A percentile compares a stretch with the other conserved stretches of the same genome.
phyloP scores from a whole-genome alignment of 2,888 invertebrate genomes.

The Polyommatus icarus region DNA sequence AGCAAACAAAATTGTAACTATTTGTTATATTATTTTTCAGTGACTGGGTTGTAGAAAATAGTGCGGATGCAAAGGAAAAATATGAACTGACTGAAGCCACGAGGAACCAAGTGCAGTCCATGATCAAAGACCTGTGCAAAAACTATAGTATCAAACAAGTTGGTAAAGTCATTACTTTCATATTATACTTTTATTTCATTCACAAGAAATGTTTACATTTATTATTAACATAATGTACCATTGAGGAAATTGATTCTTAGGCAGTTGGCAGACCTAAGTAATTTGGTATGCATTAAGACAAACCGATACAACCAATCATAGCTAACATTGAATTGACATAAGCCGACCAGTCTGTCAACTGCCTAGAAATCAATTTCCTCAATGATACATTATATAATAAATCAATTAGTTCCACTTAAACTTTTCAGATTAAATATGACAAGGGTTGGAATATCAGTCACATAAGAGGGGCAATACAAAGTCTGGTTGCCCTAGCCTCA shows the following conservation, averaged over 20 bases:
- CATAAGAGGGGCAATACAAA: constrained; percentile 93
- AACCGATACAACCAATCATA: too few species aligned
- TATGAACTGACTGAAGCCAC: constrained; percentile 83
- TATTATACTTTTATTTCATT: constrained; percentile 26
- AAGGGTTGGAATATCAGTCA: constrained; percentile 94
- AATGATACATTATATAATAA: background rate
- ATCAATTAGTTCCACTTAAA: background rate
- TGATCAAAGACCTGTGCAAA: constrained; percentile 81
- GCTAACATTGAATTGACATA: too few species aligned
- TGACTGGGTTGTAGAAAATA: constrained; percentile 87
- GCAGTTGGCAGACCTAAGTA: too few species aligned
- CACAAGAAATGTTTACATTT: background rate
- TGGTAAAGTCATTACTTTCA: constrained; percentile 55
- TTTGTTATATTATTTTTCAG: constrained; percentile 60
- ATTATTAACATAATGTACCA: too few species aligned
- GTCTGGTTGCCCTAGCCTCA: constrained; percentile 86
- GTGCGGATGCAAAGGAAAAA: constrained; percentile 83
- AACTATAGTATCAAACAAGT: constrained; percentile 78
- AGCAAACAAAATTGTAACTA: too few species aligned
- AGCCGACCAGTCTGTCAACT: too few species aligned
- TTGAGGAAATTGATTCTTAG: too few species aligned
- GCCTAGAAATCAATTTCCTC: too few species aligned
- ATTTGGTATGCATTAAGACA: too few species aligned
- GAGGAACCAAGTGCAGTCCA: constrained; percentile 86
- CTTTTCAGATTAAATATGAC: constrained; percentile 83